Base-by-base conservation (phyloP, 2,888 invertebrate species). In the Physocephala rufipes region DNA sequence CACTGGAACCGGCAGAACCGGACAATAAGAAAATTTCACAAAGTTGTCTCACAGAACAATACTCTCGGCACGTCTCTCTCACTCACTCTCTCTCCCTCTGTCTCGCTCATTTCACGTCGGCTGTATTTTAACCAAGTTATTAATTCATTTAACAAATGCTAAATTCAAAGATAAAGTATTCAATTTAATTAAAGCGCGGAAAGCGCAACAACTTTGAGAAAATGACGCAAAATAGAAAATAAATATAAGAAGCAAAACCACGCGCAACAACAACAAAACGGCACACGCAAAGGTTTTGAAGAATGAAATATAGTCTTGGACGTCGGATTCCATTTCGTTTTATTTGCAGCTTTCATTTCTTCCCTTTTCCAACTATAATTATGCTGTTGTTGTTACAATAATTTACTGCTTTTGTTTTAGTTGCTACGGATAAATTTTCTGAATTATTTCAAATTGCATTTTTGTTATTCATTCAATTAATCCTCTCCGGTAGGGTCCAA, bases 111-210 rank as follows among this genome's bases (percentile, higher is more conserved):
- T 47, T n/a, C n/a, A n/a, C 30, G 26, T 61, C 51, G 67, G 68
- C 62, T 71, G 71, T 66, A 58, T 58, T 72, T 72, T 68, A 59
- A 24, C 24, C 45, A 67, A 58, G 58, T 58, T 71, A 84, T 58
- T 71, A 84, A 79, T 81, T 79, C 78, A 80, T 79, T 79, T 78
- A 67, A 73, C 77, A 77, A 78, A 82, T 78, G 79, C 36, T 36
- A 36, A 36, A 78, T 80, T 79, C 74, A 76, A 73, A 76, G 78
- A 81, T 82, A 84, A 84, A 82, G 75, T 82, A 77, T 79, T 75
- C 79, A 79, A 79, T 76, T 81, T 82, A 82, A 80, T 78, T 81
- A 76, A 76, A 76, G 78, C 77, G 76, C 77, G 78, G 78, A 81
- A 78, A 76, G 79, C 80, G 78, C 70, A 76, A 75, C 76, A 77